phyloP scores from a whole-genome alignment of 2,113 vertebrate genomes.

The Redunca redunca region DNA sequence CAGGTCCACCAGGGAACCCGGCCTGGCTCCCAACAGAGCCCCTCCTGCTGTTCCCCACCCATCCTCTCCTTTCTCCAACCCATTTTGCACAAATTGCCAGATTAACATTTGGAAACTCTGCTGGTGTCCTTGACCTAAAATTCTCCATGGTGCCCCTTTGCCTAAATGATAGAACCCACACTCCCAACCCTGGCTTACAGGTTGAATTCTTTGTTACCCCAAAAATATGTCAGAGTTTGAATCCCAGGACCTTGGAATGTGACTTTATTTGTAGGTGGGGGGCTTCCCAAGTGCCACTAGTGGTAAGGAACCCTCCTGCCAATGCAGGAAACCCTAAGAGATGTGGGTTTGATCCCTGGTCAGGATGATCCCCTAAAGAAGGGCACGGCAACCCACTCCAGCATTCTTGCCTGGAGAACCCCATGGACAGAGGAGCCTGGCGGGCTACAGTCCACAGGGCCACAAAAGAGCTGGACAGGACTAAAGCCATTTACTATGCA shows the following conservation, averaged over 20 bases:
- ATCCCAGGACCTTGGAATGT: background rate
- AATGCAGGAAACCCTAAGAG: background rate
- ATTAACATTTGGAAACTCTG: background rate
- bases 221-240: background rate
- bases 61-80: background rate
- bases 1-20: fast-evolving
- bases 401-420: background rate
- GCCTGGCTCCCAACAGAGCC: background rate
- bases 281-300: background rate
- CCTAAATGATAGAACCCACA: background rate
- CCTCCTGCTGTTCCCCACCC: fast-evolving
- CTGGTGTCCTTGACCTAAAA: background rate
- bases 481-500: background rate
- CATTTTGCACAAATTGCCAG: background rate
- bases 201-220: background rate
- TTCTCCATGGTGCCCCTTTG: background rate
- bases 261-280: background rate
- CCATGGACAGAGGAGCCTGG: background rate
- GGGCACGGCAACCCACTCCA: background rate
- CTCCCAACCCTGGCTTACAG: background rate
- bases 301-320: background rate
- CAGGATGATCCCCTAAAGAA: background rate
- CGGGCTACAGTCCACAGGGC: fast-evolving
- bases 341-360: background rate
- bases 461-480: background rate